Evolutionary conservation across 2,113 vertebrate species (phyloP).

Genomic region (Osmerus mordax): DNA sequence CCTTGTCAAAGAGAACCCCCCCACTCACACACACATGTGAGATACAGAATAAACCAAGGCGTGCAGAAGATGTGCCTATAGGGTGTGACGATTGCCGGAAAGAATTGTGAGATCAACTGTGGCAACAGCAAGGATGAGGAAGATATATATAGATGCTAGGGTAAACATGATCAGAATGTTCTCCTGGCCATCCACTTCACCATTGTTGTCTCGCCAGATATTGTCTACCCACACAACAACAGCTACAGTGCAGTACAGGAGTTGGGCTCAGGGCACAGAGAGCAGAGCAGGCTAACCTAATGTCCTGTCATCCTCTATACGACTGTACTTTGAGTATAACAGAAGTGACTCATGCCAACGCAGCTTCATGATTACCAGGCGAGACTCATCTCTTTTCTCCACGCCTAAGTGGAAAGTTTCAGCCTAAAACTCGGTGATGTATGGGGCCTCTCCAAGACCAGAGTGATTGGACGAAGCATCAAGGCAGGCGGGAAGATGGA

Average conservation of each 20-base stretch:
- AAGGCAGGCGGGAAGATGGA: not conserved
- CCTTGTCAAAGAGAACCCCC: not conserved
- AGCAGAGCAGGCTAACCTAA: too few relatives aligned
- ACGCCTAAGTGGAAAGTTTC: conserved; percentile 1
- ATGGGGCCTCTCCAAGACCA: not conserved
- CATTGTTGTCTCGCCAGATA: too few relatives aligned
- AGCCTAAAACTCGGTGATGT: not conserved
- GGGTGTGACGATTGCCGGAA: not conserved
- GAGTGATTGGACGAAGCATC: conserved; percentile 1
- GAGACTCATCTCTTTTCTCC: not conserved
- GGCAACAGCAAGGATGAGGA: not conserved
- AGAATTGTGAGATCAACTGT: not conserved
- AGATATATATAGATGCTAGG: not conserved
- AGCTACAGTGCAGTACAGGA: too few relatives aligned
- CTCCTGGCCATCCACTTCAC: too few relatives aligned
- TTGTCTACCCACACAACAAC: not conserved
- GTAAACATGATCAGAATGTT: too few relatives aligned
- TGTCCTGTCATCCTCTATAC: not conserved
- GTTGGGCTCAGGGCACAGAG: too few relatives aligned
- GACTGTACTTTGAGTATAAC: not conserved
- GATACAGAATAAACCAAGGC: not conserved
- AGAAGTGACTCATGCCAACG: not conserved
- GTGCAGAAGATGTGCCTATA: not conserved
- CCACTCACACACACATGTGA: conserved; percentile 9
- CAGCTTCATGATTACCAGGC: not conserved